Evolutionary conservation across 2,797 vertebrate genomes (phyloP), one percentile per base, ranked within the genome.

Genomic region (Tauraco hartlaubi): DNA sequence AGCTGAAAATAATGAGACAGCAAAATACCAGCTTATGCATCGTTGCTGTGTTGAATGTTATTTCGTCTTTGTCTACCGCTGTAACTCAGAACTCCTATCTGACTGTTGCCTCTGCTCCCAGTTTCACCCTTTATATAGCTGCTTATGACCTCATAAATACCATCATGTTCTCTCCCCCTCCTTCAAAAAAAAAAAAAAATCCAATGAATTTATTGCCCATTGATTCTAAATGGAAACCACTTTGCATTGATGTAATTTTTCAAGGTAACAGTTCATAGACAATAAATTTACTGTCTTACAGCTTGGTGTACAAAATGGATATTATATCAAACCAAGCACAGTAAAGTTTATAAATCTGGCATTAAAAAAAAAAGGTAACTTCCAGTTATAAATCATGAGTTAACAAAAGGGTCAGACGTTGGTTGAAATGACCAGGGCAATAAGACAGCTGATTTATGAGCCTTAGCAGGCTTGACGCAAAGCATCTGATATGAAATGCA

Each of bases 241-340:
- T 98, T 97, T 97, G 98, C 97, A 96, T 97, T 98, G 98, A 98
- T 98, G 98, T 98, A 96, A 98, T 98, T 97, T 97, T 98, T 98
- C 97, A 97, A 96, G 96, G 98, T 97, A 97, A 88, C 93, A 92
- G 95, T 97, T 98, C 97, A 96, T 61, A 93, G 97, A 96, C 97
- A 97, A 98, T 98, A 98, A 98, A 98, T 98, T 95, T 94, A 83
- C 96, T 97, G 97, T 96, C 97, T 94, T 87, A 74, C 63, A 91
- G 96, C 95, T 92, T 94, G 49, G 88, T 96, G 96, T 94, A 94
- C 97, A 91, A 95, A 98, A 93, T 91, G 95, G 95, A 85, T 86
- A 82, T 96, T 97, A 94, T 94, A 96, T 94, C 97, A 95, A 97
- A 97, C 91, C 94, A 79, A 95, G 96, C 91, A 90, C 89, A 92